Base-by-base conservation (phyloP, 2,797 vertebrate genomes). In the Accipiter minullus region DNA sequence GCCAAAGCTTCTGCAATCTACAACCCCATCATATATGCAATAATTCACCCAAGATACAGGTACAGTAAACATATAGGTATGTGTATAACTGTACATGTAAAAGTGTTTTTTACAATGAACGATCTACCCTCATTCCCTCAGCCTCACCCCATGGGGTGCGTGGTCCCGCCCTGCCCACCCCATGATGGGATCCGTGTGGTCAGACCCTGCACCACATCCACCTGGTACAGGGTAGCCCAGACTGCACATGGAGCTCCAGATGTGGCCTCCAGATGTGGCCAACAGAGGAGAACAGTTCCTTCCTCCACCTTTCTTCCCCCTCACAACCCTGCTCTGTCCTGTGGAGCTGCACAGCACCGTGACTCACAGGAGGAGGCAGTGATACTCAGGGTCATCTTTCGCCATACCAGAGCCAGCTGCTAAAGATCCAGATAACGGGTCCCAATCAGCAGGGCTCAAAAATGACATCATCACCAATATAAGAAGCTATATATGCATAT, bases 21-120 rank as follows among this genome's bases (percentile, higher is more conserved):
- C 98, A 99, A 99, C 73, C 99, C 99, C 82, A 98, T 99, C 94
- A 99, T 99, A 96, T 99, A 99, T 68, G 98, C 98, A 71, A 99
- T 99, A 92, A 98, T 99, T 95, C 99, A 99, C 95, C 98, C 98
- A 86, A 99, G 99, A 98, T 99, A 99, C 98, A 98, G 99, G 99
- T 99, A 98, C 31, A 90, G 93, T 97, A 93, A 91, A 73, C 60
- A 5, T 17, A 74, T 84, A 76, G 60, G 50, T 92, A 75, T 87
- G 48, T 88, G 44, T 67, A 9, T 85, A 74, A 88, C 29, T 86
- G 40, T 68, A n/a, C 36, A 4, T 40, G 79, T 11, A 72, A 79
- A 63, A 15, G 40, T 66, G 38, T 5, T 12, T 48, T 84, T 79
- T 56, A 29, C 62, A 81, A 1, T 6, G 22, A 79, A 53, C 0